phyloP scores from a whole-genome alignment of 2,113 vertebrate species.

The Spea bombifrons region DNA sequence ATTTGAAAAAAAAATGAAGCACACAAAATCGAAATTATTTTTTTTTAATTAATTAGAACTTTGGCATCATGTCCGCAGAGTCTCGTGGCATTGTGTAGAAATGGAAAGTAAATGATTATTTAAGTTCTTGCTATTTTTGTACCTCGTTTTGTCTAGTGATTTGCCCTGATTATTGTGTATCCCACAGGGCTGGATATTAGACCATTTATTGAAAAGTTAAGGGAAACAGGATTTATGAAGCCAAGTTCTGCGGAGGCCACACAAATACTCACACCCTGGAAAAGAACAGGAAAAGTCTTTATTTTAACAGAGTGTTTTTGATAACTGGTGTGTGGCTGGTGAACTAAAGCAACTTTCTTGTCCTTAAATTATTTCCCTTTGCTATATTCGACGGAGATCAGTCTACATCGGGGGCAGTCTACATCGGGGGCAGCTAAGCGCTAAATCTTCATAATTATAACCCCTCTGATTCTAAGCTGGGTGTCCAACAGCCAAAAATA shows the following conservation, averaged over 20 bases:
- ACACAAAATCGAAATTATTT: no score
- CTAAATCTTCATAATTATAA: no score
- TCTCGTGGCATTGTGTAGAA: no score
- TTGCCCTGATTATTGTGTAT: slow-evolving; percentile 23
- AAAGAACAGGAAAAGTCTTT: slow-evolving; percentile 1
- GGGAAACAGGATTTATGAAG: slow-evolving; percentile 25
- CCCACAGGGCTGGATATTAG: slow-evolving; percentile 21
- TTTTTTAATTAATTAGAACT: no score
- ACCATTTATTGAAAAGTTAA: slow-evolving; percentile 19
- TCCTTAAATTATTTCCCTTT: no score
- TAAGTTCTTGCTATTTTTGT: background rate
- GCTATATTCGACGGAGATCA: no score
- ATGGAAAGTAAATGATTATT: background rate
- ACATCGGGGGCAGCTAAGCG: no score
- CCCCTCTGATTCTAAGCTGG: no score
- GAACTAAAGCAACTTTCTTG: background rate
- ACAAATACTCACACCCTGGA: slow-evolving; percentile 33
- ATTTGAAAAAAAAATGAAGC: no score
- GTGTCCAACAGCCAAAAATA: no score
- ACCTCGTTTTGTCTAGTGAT: background rate
- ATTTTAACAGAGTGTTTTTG: slow-evolving; percentile 12
- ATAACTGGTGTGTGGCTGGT: slow-evolving; percentile 9
- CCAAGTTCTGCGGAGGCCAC: slow-evolving; percentile 28
- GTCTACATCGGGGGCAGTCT: no score
- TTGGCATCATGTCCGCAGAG: no score